Evolutionary conservation across 30 jellyfish, hydroid and myxozoan species (phyloP).

Genomic region (Sanderia malayensis): DNA sequence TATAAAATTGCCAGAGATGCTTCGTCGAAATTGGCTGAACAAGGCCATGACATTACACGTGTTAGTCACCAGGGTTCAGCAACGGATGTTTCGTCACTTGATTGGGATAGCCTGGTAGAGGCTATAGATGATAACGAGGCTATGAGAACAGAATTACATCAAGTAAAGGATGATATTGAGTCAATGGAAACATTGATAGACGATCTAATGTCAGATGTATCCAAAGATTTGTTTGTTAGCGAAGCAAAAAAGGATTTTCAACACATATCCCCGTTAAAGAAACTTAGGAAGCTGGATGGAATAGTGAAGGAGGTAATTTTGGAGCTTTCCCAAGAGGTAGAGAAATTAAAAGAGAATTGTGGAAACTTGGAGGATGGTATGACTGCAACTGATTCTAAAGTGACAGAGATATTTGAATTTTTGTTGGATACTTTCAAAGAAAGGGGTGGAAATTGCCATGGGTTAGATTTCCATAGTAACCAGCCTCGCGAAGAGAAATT

Average conservation of each 20-base stretch:
- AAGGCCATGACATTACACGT: conserved; percentile 17
- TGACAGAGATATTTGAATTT: background rate
- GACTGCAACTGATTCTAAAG: background rate
- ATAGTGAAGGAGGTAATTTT: background rate
- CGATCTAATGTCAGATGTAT: background rate
- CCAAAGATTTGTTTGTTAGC: background rate
- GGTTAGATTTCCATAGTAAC: background rate
- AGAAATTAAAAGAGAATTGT: background rate
- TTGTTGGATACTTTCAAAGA: conserved; percentile 7
- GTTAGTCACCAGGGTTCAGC: conserved; percentile 53
- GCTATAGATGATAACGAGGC: conserved; percentile 32
- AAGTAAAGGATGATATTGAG: background rate
- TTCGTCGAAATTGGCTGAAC: conserved; percentile 2
- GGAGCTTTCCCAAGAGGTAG: background rate
- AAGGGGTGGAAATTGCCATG: conserved; percentile 1
- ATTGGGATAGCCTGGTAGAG: conserved; percentile 44
- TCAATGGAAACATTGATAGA: background rate
- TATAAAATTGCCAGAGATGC: conserved; percentile 38
- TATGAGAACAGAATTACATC: conserved; percentile 31
- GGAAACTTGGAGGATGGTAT: background rate
- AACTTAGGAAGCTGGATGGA: background rate
- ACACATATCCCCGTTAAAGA: background rate
- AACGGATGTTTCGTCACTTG: conserved; percentile 48
- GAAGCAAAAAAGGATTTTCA: background rate
- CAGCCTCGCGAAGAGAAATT: conserved; percentile 30